Percentiles rank a stretch among this genome's conserved stretches.
Evolutionary conservation across 2,797 vertebrate genomes (phyloP).

Genomic region (Scleropages formosus): DNA sequence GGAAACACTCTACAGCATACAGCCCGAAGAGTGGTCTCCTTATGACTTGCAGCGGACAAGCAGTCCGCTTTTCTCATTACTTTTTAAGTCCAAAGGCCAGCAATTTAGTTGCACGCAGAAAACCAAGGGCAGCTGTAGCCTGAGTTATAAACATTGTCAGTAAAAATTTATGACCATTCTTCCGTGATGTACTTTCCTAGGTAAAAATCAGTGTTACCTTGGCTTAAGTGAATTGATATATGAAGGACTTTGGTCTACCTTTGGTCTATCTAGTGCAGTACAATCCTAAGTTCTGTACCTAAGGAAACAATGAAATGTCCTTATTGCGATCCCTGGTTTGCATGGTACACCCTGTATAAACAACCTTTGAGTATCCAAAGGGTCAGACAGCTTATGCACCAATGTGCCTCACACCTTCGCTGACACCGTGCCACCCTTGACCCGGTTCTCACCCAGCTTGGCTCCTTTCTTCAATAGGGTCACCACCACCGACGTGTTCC

Average conservation of each 20-base stretch:
- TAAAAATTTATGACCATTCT: neutral
- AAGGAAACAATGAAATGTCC: too few species aligned
- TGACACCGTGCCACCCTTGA: too few species aligned
- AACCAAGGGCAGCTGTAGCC: neutral
- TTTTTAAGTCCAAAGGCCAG: neutral
- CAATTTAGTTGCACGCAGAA: neutral
- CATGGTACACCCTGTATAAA: too few species aligned
- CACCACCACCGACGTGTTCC: conserved; percentile 91
- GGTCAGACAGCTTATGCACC: too few species aligned
- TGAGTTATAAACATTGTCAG: neutral
- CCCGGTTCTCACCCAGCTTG: conserved; percentile 80
- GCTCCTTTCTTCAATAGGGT: conserved; percentile 92
- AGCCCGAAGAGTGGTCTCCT: neutral
- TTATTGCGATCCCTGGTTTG: too few species aligned
- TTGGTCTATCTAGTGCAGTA: too few species aligned
- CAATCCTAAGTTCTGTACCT: too few species aligned
- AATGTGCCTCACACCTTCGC: too few species aligned
- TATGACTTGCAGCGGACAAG: conserved; percentile 4
- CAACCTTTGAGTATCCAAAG: too few species aligned
- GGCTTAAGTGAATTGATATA: too few species aligned
- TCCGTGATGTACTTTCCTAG: neutral
- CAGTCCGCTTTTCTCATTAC: neutral
- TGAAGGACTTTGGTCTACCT: neutral
- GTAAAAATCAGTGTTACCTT: neutral
- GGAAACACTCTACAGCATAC: neutral